A percentile compares a stretch with the other conserved stretches of the same genome.
These are phyloP conservation scores for Protaetia brevitarsis DNA, from an alignment of 1,140 invertebrate genomes.

Conservation along the genomic window DNA sequence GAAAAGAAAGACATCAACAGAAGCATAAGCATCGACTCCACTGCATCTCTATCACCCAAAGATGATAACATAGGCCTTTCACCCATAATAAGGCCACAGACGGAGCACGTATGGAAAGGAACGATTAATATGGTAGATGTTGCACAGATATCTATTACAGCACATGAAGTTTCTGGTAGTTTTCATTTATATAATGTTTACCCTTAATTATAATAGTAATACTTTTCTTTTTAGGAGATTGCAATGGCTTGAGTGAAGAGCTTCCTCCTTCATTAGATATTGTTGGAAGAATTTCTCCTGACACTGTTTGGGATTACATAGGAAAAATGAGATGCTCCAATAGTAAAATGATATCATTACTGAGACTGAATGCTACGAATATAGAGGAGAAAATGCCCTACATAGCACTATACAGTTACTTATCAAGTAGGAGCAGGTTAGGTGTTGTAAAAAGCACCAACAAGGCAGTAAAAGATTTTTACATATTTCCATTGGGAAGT, in stretches of 20 bases:
- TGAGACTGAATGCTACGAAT: conserved; percentile 74
- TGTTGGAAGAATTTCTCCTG: conserved; percentile 85
- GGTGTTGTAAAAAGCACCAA: conserved; percentile 63
- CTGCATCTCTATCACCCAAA: conserved; percentile 11
- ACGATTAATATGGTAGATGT: conserved; percentile 88
- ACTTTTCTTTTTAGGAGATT: conserved; percentile 57
- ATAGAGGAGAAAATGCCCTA: conserved; percentile 84
- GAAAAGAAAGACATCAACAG: conserved; percentile 13
- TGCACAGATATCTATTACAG: conserved; percentile 80
- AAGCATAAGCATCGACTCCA: conserved; percentile 3
- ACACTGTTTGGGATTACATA: conserved; percentile 93
- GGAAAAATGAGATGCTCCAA: conserved; percentile 83
- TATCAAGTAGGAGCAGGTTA: conserved; percentile 73
- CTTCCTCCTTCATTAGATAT: conserved; percentile 79
- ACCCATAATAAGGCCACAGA: conserved; percentile 23
- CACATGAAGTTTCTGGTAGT: conserved; percentile 64
- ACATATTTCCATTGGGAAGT: conserved; percentile 82
- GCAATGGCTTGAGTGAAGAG: conserved; percentile 66
- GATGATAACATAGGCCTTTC: conserved; percentile 14
- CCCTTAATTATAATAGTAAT: not conserved
- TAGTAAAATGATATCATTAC: conserved; percentile 82
- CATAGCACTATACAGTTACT: conserved; percentile 84
- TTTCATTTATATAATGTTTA: not conserved
- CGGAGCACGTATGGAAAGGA: conserved; percentile 73
- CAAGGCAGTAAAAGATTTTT: conserved; percentile 89